Conservation (phyloP, 2,113 vertebrate genomes). For the Chamaea fasciata region DNA sequence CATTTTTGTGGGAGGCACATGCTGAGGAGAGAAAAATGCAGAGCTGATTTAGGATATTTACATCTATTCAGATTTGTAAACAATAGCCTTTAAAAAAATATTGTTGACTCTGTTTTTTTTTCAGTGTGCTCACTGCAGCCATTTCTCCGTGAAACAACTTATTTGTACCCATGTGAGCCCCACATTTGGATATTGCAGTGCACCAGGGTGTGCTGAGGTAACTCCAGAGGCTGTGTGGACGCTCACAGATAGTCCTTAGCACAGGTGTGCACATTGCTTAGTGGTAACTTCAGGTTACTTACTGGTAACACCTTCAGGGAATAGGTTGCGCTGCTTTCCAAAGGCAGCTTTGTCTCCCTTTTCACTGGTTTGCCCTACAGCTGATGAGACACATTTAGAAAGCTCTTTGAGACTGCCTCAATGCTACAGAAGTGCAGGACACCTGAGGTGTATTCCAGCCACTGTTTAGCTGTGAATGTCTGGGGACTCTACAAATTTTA, state of each 20-base stretch:
- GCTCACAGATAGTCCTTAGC: not conserved
- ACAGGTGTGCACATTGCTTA: not conserved
- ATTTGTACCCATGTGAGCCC: not conserved
- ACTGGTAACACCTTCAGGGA: not conserved
- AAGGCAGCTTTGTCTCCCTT: not conserved
- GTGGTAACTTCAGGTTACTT: not conserved
- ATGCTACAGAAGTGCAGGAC: not conserved
- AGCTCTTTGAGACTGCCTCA: not conserved
- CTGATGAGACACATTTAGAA: not conserved
- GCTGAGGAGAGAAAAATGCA: not conserved
- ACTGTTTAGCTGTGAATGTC: not conserved
- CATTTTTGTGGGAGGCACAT: not conserved
- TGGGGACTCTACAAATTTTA: not conserved
- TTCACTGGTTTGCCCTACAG: not conserved
- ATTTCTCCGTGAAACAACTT: not conserved
- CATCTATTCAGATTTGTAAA: not conserved
- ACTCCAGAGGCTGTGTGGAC: not conserved
- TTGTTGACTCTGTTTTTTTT: not conserved
- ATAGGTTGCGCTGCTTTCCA: not conserved
- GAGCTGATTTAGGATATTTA: not conserved
- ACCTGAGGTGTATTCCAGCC: not conserved
- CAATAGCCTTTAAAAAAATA: not conserved
- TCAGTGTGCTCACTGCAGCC: not conserved
- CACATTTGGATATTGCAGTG: not conserved
- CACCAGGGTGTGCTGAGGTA: not conserved